Conservation (phyloP, 92 coral and sea anemone genomes). For the Umimayanthus chanpuru region DNA sequence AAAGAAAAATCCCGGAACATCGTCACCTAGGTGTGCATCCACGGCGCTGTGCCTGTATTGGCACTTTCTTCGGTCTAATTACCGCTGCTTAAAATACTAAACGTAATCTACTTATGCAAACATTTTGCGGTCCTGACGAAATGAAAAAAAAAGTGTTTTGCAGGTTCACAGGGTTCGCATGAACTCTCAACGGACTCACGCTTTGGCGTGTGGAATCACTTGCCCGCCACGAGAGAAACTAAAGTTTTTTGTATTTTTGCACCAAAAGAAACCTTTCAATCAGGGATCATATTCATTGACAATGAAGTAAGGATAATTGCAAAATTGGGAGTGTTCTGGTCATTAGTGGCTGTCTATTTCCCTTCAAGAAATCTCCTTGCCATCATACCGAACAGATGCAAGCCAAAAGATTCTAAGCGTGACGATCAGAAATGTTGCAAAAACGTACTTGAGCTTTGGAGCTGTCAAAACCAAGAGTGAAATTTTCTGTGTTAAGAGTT, state of each 20-base stretch:
- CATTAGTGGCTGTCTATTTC: neutral
- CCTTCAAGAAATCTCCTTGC: neutral
- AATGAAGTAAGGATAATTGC: neutral
- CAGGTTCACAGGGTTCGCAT: neutral
- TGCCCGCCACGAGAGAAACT: no score
- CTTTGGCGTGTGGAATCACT: neutral
- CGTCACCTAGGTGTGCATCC: neutral
- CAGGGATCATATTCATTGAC: neutral
- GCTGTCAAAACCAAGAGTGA: no score
- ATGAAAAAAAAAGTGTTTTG: neutral
- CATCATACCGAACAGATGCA: no score
- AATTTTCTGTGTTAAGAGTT: no score
- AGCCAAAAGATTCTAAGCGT: no score
- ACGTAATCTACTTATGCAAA: neutral
- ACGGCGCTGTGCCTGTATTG: neutral
- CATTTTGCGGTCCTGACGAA: conserved; percentile 1
- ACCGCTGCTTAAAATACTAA: neutral
- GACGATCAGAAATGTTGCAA: no score
- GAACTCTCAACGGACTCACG: no score
- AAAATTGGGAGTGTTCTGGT: neutral
- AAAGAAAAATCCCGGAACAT: neutral
- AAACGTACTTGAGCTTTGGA: no score
- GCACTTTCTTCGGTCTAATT: neutral
- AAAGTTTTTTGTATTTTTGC: neutral
- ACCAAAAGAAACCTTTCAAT: neutral